Evolutionary conservation across 2,113 vertebrate species (phyloP), one percentile per base, ranked within the genome.

Genomic region (Boleophthalmus pectinirostris): DNA sequence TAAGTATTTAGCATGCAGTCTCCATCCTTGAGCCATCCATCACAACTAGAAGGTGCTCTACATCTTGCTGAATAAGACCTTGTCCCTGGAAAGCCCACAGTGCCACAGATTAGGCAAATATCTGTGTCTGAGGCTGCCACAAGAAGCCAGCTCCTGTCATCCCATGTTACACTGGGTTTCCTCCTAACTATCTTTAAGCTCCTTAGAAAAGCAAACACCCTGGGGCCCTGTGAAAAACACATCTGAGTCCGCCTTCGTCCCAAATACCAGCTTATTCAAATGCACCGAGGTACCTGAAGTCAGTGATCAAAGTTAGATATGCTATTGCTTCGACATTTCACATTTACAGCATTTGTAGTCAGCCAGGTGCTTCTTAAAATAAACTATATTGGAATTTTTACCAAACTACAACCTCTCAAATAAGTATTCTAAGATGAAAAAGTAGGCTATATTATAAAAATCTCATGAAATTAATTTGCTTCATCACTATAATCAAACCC

Each of bases 81-180:
- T 54, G 80, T 69, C 60, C 75, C 76, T 73, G n/a, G 70, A 81
- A 75, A 83, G 66, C 58, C 69, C 18, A 33, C 25, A 65, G 73
- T 56, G 73, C 25, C 73, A 69, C 53, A 53, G 79, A 91, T 85
- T 85, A 81, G 61, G 72, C 68, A 60, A 74, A 61, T 61, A 77
- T 79, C 71, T 67, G 70, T 58, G 71, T 78, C 88, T 75, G 49
- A 61, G 71, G 68, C 80, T 82, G 84, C 75, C 78, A 69, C 79
- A 80, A 56, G 67, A 45, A 84, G 81, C 74, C 49, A 0, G 61
- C 68, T 69, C 73, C 72, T 74, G 81, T 90, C 87, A 84, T 72
- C 79, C 73, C 70, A 21, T 0, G 73, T 84, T 84, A 79, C 82
- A 54, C 72, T 87, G 16, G 82, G 63, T 79, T 85, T 56, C 58